phyloP scores from a whole-genome alignment of 2,113 vertebrate genomes.

The Pampusana beccarii region DNA sequence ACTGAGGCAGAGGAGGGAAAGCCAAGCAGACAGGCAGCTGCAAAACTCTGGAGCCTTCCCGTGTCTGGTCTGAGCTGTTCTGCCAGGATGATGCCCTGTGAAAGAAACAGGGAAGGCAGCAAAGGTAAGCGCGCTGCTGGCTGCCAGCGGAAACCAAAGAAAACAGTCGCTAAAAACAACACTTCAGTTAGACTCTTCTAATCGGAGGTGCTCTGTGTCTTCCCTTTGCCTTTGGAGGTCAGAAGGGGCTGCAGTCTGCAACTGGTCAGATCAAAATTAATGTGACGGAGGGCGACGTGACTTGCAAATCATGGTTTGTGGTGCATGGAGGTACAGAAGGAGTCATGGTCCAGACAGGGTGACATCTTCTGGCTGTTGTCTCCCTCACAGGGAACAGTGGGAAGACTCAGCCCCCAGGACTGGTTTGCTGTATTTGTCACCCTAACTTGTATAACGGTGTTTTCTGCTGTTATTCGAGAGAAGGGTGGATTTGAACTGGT shows the following conservation, averaged over 20 bases:
- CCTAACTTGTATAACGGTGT: neutral
- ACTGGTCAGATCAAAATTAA: neutral
- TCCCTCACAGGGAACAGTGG: neutral
- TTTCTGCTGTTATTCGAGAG: neutral
- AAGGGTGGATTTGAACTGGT: neutral
- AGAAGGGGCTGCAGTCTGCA: neutral
- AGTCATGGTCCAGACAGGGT: neutral
- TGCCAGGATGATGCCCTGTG: neutral
- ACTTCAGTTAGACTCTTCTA: neutral
- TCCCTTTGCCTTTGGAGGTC: neutral
- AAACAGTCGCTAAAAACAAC: neutral
- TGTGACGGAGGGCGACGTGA: accelerated
- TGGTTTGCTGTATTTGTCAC: neutral
- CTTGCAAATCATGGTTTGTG: neutral
- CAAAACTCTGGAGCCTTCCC: neutral
- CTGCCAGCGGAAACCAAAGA: neutral
- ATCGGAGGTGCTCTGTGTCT: neutral
- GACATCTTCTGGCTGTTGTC: neutral
- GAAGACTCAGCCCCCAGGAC: neutral
- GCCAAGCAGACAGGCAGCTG: neutral
- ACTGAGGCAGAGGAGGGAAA: neutral
- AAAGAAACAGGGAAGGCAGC: neutral
- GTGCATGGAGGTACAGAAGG: neutral
- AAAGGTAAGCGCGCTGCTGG: neutral
- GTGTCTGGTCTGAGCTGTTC: neutral